Base-by-base conservation (phyloP, 2,797 vertebrate species). In the Hephaestus fuliginosus region DNA sequence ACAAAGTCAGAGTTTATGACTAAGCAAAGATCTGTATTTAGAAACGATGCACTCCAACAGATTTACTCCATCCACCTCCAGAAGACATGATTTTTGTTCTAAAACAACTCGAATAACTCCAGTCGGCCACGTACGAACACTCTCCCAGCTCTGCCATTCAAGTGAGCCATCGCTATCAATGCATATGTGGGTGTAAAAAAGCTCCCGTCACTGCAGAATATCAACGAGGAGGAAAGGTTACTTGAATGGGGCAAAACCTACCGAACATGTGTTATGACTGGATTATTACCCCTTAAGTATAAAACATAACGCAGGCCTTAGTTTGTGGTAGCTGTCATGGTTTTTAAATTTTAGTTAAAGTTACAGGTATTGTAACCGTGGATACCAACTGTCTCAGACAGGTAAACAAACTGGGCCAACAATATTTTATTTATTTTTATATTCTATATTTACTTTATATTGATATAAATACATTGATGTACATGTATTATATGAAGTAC, bases 21-120 rank as follows among this genome's bases (percentile, higher is more conserved):
- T 77, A 82, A 86, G 74, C 68, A 89, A 55, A 60, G 68, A 30
- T 39, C 70, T 62, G 67, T 3, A 85, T 90, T 90, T 80, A 81
- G 79, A 85, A 85, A 72, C 22, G 36, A 64, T 74, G 70, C 41
- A 74, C 67, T 49, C 25, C 18, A 75, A 73, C 58, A 80, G 51
- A 70, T 68, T 86, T 36, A 75, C 74, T 84, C 66, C 20, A 75
- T 82, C 78, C 82, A 74, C 79, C 79, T 83, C 64, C 81, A 78
- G 61, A 66, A 41, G 58, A 67, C 41, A 43, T 60, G 28, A 30
- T 70, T 74, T 79, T 73, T 44, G 30, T 57, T 79, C 36, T 55
- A 74, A 74, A 25, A 65, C 15, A 72, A 49, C 67, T 65, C 15
- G 1, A 82, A 82, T 28, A 72, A 63, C 51, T 78, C 41, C 20